Evolutionary conservation across 1,140 invertebrate species (phyloP), one percentile per base, ranked within the genome.

Genomic region (Drosophila burlai): DNA sequence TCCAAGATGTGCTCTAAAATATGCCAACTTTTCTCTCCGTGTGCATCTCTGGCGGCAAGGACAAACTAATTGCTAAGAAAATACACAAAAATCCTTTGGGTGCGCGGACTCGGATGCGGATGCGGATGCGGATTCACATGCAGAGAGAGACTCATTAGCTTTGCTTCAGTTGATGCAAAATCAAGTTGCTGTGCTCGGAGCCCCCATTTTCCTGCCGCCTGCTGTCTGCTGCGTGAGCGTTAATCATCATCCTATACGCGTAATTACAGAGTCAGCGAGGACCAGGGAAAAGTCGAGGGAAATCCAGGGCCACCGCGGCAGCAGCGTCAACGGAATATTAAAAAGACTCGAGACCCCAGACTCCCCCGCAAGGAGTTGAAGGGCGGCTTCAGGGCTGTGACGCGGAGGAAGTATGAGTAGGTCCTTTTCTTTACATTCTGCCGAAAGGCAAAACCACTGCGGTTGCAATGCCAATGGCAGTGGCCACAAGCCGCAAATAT

Each of bases 171-270:
- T 79, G 78, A 79, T 79, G 57, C 76, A 81, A 81, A 74, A 80
- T 66, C 76, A 72, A 80, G 76, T 59, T 61, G 54, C 69, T 46
- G 34, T 61, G 54, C 69, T 43, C 29, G 38, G n/a, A 38, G 29
- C 3, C 61, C 34, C 6, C 36, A 38, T 67, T 18, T 46, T 49
- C 54, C 57, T 31, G 36, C 34, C 61, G 42, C 73, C 47, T 38
- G 50, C 73, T 54, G 73, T 66, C 46, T 62, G 21, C 71, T 86
- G 83, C 83, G 71, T 79, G 80, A 61, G 77, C 84, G 84, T 87
- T 87, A 89, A 87, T 87, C 84, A 87, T 87, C 84, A 89, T 87
- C 84, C 84, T 89, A 87, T 87, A 87, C 84, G 84, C 85, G 84
- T 89, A 89, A 89, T 89, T 89, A 90, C 78, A 89, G 67, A 80